Percentiles rank a stretch among this genome's conserved stretches.
phyloP scores from a whole-genome alignment of 2,113 vertebrate genomes.

The Trinectes maculatus region DNA sequence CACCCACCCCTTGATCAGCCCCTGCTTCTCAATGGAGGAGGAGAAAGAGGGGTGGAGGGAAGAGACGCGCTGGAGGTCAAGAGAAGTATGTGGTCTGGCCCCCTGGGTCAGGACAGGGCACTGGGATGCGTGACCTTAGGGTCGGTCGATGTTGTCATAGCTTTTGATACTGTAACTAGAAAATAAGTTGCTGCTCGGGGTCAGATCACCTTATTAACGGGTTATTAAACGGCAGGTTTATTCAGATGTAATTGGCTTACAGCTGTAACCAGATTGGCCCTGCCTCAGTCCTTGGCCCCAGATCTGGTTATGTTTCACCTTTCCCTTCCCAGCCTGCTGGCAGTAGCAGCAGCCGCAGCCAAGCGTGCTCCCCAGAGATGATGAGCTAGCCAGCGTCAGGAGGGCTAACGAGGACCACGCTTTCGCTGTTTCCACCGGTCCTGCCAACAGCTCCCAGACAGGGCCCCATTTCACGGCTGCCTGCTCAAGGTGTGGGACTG shows the following conservation, averaged over 20 bases:
- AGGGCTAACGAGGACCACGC: constrained; percentile 70
- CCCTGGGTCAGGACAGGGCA: constrained; percentile 54
- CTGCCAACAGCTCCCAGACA: constrained; percentile 68
- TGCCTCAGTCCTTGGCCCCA: constrained; percentile 35
- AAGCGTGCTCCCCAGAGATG: constrained; percentile 42
- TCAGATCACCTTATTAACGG: constrained; percentile 30
- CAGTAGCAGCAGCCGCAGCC: constrained; percentile 61
- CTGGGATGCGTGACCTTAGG: constrained; percentile 40
- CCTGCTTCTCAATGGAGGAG: constrained; percentile 52
- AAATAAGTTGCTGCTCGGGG: constrained; percentile 18
- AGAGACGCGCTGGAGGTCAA: constrained; percentile 58
- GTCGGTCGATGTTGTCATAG: constrained; percentile 28
- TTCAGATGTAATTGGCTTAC: constrained; percentile 33
- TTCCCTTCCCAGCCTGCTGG: constrained; percentile 32
- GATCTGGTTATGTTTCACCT: constrained; percentile 54
- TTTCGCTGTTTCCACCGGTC: constrained; percentile 72
- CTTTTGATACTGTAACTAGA: constrained; percentile 56
- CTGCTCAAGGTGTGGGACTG: constrained; percentile 69
- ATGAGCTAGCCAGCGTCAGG: constrained; percentile 56
- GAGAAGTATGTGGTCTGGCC: constrained; percentile 61
- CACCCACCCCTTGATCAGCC: constrained; percentile 71
- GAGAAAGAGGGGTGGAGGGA: constrained; percentile 58
- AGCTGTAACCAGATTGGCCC: constrained; percentile 23
- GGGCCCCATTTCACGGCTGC: constrained; percentile 73
- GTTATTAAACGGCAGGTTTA: constrained; percentile 38